Percentiles rank a stretch among this genome's conserved stretches.
phyloP scores from a whole-genome alignment of 2,888 invertebrate species.

The Diaphora mendica region DNA sequence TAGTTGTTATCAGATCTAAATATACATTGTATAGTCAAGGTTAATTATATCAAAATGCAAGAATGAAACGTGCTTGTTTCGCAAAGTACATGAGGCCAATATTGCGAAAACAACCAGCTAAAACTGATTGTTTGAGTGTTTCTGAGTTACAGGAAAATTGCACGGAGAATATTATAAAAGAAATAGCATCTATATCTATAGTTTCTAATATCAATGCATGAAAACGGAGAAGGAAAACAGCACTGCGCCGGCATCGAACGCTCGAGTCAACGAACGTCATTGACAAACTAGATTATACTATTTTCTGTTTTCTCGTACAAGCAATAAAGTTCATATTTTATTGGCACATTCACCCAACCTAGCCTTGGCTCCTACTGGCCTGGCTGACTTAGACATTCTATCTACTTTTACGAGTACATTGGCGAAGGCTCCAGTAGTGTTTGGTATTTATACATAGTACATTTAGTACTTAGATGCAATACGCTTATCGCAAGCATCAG shows the following conservation, averaged over 20 bases:
- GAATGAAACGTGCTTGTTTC: conserved; percentile 33
- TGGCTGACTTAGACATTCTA: conserved; percentile 87
- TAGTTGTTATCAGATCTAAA: conserved; percentile 25
- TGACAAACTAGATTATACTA: conserved; percentile 64
- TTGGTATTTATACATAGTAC: conserved; percentile 68
- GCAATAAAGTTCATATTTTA: conserved; percentile 62
- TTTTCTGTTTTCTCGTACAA: conserved; percentile 51
- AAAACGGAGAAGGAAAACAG: conserved; percentile 86
- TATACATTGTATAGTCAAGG: conserved; percentile 44
- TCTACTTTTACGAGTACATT: conserved; percentile 86
- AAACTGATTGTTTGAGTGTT: conserved; percentile 4
- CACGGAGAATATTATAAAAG: conserved; percentile 55
- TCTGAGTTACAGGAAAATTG: conserved; percentile 37
- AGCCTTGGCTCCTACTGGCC: conserved; percentile 86
- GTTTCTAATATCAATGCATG: conserved; percentile 85
- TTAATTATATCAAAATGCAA: conserved; percentile 46
- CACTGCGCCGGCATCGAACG: conserved; percentile 84
- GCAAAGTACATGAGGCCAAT: conserved; percentile 40
- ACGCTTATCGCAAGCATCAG: conserved; percentile 63
- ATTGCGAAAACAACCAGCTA: not conserved
- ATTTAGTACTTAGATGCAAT: conserved; percentile 69
- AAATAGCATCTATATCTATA: conserved; percentile 74
- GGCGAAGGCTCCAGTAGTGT: conserved; percentile 78
- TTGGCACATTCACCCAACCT: conserved; percentile 66
- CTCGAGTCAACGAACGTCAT: conserved; percentile 86